Base-by-base conservation (phyloP, 2,797 vertebrate genomes). In the Denticeps clupeoides region DNA sequence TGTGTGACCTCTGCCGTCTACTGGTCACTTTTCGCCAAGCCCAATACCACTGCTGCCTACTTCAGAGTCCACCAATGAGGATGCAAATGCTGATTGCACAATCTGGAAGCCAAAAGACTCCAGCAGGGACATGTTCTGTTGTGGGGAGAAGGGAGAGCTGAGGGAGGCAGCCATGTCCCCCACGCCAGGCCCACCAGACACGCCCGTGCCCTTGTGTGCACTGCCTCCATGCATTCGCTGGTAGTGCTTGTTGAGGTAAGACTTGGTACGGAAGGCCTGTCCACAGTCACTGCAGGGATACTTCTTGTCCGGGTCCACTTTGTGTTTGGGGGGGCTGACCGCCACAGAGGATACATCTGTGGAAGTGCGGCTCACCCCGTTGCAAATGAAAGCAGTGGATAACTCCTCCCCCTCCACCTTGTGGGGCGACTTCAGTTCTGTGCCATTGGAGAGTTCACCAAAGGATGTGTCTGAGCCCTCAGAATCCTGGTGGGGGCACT, bases 71-170 rank as follows among this genome's bases (percentile, higher is more conserved):
- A 93, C 92, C 38, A 99, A 77, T 4, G 95, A 97, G 1, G 95
- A 97, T 2, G 92, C 95, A 55, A 99, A 99, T 0, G 95, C 95
- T 4, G 93, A 98, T 79, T 99, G 95, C 56, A 99, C 95, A 59
- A 99, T 97, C 85, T 99, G 94, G 78, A 98, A 99, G 62, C 95
- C 95, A 49, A 98, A 99, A 0, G 95, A 98, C 78, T 98, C 95
- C 1, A 99, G 86, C 51, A 99, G 87, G 54, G 95, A 98, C 95
- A 99, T 99, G 86, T 91, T 97, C 82, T 98, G 94, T 76, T 99
- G 95, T 28, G 92, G 89, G 50, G 94, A 98, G 69, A 98, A 97
- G 22, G 95, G 93, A 8, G 93, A 96, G 46, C 74, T 62, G 44
- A 87, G 73, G 53, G 90, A 73, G 23, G 89, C 73, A 27, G 91